A percentile compares a stretch with the other conserved stretches of the same genome.
Evolutionary conservation across 2,113 vertebrate genomes (phyloP).

Genomic region (Saimiri boliviensis): DNA sequence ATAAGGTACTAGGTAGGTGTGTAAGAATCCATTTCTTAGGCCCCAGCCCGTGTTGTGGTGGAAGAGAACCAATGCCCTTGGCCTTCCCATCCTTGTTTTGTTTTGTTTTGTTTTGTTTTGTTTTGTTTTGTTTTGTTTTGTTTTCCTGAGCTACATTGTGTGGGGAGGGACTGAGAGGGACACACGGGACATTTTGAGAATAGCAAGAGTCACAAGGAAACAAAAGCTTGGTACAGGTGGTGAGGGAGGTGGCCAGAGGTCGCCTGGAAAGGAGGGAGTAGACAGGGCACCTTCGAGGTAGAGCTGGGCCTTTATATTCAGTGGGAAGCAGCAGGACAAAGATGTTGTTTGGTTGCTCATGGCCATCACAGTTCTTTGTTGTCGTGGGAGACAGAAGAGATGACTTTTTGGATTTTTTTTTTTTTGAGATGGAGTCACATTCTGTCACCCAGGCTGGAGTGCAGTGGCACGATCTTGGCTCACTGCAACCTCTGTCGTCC

Average conservation of each 20-base stretch:
- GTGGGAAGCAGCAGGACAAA: background rate
- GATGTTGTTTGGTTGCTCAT: background rate
- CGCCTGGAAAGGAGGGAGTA: too few relatives aligned
- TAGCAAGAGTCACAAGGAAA: background rate
- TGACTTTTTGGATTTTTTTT: background rate
- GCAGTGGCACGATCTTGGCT: too few relatives aligned
- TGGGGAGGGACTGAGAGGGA: background rate
- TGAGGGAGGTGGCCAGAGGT: fast-evolving
- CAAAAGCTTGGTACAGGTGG: background rate
- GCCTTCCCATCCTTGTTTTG: background rate
- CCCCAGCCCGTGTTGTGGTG: fast-evolving
- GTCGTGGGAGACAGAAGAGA: background rate
- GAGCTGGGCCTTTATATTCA: background rate
- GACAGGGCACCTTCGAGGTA: fast-evolving
- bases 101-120: background rate
- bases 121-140: background rate
- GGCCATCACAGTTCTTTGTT: background rate
- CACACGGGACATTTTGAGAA: fast-evolving
- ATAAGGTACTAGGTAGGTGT: too few relatives aligned
- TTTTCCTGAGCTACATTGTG: background rate
- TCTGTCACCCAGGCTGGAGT: too few relatives aligned
- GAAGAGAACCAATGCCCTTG: background rate
- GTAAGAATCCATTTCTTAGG: fast-evolving
- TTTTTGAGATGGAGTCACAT: too few relatives aligned
- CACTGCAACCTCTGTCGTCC: too few relatives aligned